Percentiles rank a stretch among this genome's conserved stretches.
These are phyloP conservation scores for Drosophila micromelanica DNA, from an alignment of 1,140 invertebrate genomes.

Conservation along the genomic window DNA sequence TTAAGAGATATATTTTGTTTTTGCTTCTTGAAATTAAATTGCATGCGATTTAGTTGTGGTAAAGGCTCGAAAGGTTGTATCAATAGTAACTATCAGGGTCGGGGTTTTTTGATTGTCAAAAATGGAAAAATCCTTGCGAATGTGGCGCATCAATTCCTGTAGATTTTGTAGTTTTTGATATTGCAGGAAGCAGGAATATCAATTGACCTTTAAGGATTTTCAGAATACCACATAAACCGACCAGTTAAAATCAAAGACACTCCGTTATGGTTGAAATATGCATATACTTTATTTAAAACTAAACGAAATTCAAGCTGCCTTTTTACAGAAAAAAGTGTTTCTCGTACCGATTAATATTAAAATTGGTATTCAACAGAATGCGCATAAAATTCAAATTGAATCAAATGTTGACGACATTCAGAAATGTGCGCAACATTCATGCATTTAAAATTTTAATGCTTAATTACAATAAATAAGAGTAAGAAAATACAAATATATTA, in stretches of 20 bases:
- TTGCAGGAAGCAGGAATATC: too few species aligned
- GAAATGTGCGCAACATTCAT: conserved; percentile 24
- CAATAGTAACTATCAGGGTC: too few species aligned
- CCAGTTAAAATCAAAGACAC: too few species aligned
- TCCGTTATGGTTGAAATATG: conserved; percentile 30
- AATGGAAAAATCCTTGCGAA: too few species aligned
- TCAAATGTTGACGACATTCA: conserved; percentile 3
- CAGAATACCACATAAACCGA: too few species aligned
- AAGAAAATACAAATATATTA: conserved; percentile 45
- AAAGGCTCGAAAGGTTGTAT: too few species aligned
- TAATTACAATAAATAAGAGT: conserved; percentile 78
- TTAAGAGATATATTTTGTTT: background rate
- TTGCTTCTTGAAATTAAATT: too few species aligned
- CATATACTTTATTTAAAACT: conserved; percentile 74
- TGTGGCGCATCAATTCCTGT: too few species aligned
- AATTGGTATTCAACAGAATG: conserved; percentile 32
- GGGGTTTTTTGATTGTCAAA: too few species aligned
- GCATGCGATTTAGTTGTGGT: too few species aligned
- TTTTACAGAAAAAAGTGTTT: conserved; percentile 71
- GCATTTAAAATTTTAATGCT: conserved; percentile 51
- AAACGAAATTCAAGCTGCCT: conserved; percentile 68
- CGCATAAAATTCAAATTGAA: conserved; percentile 20
- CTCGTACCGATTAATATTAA: conserved; percentile 59
- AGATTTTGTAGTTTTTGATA: too few species aligned
- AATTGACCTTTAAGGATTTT: too few species aligned